Base-by-base conservation (phyloP, 2,113 vertebrate genomes). In the Scalopus aquaticus region DNA sequence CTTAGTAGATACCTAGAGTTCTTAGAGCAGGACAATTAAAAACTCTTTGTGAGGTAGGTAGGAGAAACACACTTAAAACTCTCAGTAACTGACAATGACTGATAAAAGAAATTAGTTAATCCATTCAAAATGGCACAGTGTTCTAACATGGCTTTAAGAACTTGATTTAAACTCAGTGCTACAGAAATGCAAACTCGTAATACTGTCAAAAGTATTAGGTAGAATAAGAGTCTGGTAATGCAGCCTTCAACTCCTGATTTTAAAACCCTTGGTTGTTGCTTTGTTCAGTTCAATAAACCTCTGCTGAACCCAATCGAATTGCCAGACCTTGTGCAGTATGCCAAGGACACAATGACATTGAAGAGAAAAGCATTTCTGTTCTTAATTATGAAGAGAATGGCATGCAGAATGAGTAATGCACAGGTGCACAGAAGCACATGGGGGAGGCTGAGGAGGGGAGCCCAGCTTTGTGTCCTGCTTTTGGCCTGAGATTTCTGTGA, bases 371-470 rank as follows among this genome's bases (percentile, higher is more conserved):
- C 37, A 56, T n/a, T 94, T 96, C 95, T 93, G 92, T 77, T 83
- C 60, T 67, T 87, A 96, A 93, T 96, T 94, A 83, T 12, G 64
- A 77, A 62, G 88, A 85, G 91, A 86, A 92, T 22, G 83, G 64
- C 80, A 72, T 49, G 83, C 67, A 19, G 65, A 67, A 60, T 94
- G 83, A 96, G 54, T 76, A 93, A 92, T 9, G 42, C 88, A 79
- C 77, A 93, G 85, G 82, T 91, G 95, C 86, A 70, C 1, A n/a
- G 78, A 24, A 22, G 30, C 5, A 39, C 60, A 62, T 17, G 69
- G 69, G 69, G 35, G 0, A 12, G 0, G 4, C 39, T 37, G 69
- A 32, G 0, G 15, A 0, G 4, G 4, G 5, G 1, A 13, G 4
- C 17, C 32, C 65, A 32, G 86, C 39, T 28, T 11, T 60, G 49